phyloP scores from a whole-genome alignment of 2,888 invertebrate genomes.

The Calameuta pallipes region DNA sequence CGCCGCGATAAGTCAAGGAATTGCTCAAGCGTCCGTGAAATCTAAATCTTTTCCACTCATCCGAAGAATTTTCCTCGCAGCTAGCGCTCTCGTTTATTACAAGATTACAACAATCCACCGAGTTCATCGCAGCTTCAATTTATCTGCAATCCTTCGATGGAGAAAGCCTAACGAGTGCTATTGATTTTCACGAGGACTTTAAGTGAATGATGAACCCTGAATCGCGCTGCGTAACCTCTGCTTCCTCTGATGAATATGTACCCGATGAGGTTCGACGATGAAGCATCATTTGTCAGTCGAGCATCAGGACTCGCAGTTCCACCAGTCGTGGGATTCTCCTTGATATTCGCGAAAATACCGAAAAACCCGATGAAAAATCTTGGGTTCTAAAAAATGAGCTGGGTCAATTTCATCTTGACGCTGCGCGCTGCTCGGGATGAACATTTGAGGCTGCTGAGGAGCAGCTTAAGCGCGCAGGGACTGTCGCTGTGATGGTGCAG shows the following conservation, averaged over 20 bases:
- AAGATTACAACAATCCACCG: constrained; percentile 54
- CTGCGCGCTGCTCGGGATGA: too few relatives aligned
- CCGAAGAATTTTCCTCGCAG: constrained; percentile 28
- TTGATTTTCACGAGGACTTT: too few relatives aligned
- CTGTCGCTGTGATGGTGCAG: constrained; percentile 4
- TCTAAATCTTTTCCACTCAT: constrained; percentile 55
- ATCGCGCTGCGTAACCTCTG: too few relatives aligned
- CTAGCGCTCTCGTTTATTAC: constrained; percentile 43
- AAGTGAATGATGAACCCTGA: too few relatives aligned
- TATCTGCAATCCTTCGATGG: constrained; percentile 45
- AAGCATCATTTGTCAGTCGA: constrained; percentile 53
- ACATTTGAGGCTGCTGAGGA: too few relatives aligned
- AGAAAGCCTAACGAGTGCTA: too few relatives aligned
- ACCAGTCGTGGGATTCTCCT: too few relatives aligned
- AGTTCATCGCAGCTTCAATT: constrained; percentile 61
- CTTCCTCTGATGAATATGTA: constrained; percentile 43
- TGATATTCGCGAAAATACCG: too few relatives aligned
- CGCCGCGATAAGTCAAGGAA: constrained; percentile 48
- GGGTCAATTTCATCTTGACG: too few relatives aligned
- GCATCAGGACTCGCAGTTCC: constrained; percentile 22
- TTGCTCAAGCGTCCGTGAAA: constrained; percentile 56
- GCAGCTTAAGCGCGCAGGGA: neutral
- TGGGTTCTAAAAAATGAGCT: too few relatives aligned
- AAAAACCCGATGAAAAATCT: too few relatives aligned
- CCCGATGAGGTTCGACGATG: constrained; percentile 43